A percentile compares a stretch with the other conserved stretches of the same genome.
Conservation (phyloP, 2,888 invertebrate species). For the Drosophila yooni region DNA sequence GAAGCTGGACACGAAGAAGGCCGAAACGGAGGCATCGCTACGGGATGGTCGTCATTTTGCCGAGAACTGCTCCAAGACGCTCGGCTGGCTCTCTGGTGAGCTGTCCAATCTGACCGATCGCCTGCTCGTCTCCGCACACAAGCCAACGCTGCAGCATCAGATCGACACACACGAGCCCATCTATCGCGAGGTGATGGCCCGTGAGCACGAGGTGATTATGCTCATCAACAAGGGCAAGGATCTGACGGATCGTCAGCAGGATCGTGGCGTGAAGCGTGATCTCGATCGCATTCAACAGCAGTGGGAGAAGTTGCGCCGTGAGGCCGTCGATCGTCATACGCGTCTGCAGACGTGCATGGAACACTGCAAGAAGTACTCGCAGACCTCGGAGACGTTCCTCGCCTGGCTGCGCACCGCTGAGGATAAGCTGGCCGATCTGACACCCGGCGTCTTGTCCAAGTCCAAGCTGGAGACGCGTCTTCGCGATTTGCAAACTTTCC, state of each 20-base stretch:
- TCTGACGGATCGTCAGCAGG: constrained; percentile 86
- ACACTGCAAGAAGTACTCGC: constrained; percentile 95
- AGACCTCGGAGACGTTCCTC: constrained; percentile 92
- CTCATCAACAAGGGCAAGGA: constrained; percentile 95
- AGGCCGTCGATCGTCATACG: constrained; percentile 94
- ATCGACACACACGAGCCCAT: constrained; percentile 94
- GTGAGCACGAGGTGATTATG: constrained; percentile 97
- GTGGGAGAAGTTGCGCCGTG: constrained; percentile 96
- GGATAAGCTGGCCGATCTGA: constrained; percentile 91
- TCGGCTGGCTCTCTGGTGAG: constrained; percentile 95
- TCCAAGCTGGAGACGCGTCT: constrained; percentile 95
- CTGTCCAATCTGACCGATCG: constrained; percentile 91
- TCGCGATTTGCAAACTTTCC: constrained; percentile 93
- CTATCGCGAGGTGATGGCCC: constrained; percentile 93
- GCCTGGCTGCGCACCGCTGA: constrained; percentile 96
- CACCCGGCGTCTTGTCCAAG: constrained; percentile 92
- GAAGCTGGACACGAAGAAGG: constrained; percentile 95
- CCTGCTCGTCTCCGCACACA: constrained; percentile 94
- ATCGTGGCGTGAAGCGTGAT: constrained; percentile 89
- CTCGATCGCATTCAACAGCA: constrained; percentile 95
- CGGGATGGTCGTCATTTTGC: constrained; percentile 96
- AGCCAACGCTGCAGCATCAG: constrained; percentile 93
- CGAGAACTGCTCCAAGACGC: constrained; percentile 93
- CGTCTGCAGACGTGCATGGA: constrained; percentile 95
- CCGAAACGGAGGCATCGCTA: constrained; percentile 94